phyloP scores from a whole-genome alignment of 2,888 invertebrate genomes.

The Oligia strigilis region DNA sequence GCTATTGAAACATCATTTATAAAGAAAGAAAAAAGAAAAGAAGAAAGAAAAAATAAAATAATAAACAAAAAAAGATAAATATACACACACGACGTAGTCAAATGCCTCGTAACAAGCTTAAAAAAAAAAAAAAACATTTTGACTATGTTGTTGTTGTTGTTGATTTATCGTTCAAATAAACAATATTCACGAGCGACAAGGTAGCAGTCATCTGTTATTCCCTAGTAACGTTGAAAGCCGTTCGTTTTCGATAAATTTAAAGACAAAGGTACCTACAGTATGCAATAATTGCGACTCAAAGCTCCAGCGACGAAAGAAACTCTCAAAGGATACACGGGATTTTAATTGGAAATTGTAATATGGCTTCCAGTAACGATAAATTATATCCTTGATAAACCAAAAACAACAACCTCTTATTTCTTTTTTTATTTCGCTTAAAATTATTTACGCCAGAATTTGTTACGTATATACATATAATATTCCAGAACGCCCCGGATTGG shows the following conservation, averaged over 20 bases:
- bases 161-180: not conserved
- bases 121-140: no score
- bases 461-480: not conserved
- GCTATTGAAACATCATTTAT: no score
- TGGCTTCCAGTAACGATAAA: conserved; percentile 1
- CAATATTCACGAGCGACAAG: not conserved
- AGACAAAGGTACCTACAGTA: conserved; percentile 1
- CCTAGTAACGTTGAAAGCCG: not conserved
- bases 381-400: not conserved
- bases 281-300: conserved; percentile 56
- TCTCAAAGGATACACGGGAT: conserved; percentile 41
- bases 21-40: no score
- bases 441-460: not conserved
- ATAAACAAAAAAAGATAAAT: no score
- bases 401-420: not conserved
- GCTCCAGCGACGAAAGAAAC: conserved; percentile 52
- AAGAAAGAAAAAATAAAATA: no score
- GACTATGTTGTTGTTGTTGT: no score
- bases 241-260: conserved; percentile 21
- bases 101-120: no score
- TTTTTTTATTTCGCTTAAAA: not conserved
- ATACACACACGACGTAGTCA: no score
- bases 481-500: not conserved
- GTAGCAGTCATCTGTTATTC: not conserved
- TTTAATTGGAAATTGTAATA: conserved; percentile 74